Evolutionary conservation across 2,797 vertebrate genomes (phyloP).

Genomic region (Sebastes iracundus): DNA sequence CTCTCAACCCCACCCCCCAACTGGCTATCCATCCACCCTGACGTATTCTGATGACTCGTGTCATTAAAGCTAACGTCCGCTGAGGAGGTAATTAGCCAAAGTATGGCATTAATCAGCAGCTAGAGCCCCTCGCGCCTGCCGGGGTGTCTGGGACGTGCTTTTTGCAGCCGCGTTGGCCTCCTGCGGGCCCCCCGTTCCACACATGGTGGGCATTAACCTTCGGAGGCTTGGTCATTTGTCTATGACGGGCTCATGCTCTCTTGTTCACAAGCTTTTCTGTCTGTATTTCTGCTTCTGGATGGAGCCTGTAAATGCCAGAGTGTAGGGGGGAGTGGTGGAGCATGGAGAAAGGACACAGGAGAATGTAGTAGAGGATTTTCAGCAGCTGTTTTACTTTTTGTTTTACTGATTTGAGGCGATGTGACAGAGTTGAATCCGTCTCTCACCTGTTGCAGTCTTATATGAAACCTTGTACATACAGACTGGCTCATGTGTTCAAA

Average conservation of each 20-base stretch:
- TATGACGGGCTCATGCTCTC: conserved; percentile 66
- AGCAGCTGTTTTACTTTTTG: neutral
- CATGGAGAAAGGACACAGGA: conserved; percentile 46
- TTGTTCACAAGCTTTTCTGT: conserved; percentile 54
- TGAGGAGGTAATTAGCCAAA: conserved; percentile 85
- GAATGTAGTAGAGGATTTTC: neutral
- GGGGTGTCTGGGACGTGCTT: conserved; percentile 74
- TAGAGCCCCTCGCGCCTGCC: conserved; percentile 66
- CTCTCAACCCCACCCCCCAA: conserved; percentile 36
- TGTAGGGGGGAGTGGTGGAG: conserved; percentile 18
- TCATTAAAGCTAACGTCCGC: conserved; percentile 84
- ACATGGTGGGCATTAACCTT: conserved; percentile 83
- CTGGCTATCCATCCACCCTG: conserved; percentile 76
- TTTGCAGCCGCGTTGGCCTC: conserved; percentile 59
- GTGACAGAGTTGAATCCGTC: neutral
- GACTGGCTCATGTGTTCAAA: neutral
- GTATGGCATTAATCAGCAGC: conserved; percentile 82
- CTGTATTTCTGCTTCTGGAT: conserved; percentile 63
- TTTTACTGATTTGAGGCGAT: neutral
- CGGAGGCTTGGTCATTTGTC: conserved; percentile 79
- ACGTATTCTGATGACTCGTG: conserved; percentile 84
- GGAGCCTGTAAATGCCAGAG: conserved; percentile 66
- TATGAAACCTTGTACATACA: conserved; percentile 7
- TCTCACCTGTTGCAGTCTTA: conserved; percentile 25
- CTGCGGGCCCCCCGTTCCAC: conserved; percentile 68